Evolutionary conservation across 1,140 invertebrate species (phyloP), one percentile per base, ranked within the genome.

Genomic region (Epicauta chinensis): DNA sequence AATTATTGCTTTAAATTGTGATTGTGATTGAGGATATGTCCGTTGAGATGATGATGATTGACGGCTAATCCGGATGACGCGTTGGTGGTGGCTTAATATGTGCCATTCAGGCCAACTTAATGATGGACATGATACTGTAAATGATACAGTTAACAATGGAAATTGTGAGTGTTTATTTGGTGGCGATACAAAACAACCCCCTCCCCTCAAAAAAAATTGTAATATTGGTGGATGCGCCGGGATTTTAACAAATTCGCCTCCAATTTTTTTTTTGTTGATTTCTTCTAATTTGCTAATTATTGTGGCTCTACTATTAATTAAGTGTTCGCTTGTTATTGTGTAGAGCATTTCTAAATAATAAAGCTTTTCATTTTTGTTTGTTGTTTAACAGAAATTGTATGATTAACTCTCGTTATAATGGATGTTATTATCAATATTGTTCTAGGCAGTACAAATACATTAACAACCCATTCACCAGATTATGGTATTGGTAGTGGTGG

Each of bases 51-150:
- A 16, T 9, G 32, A 16, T 16, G 9, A 30, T 23, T 23, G 23
- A 23, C 23, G 23, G 37, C 14, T 15, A 41, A 44, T 35, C 58
- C 59, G 55, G 53, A 69, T 69, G 67, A 69, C 64, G 52, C 67
- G 67, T 48, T 69, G 67, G 67, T 69, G 65, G 64, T 69, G 67
- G 65, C 51, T 69, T 43, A 69, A 67, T 51, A 66, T 69, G 65
- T 69, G 67, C 64, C 67, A 69, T 55, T 67, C 67, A 53, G 67
- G 64, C 56, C 58, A 60, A 38, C 55, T 64, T 12, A 52, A 54
- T 31, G 56, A 54, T 15, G 40, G 42, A 47, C 44, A 7, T 23
- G 23, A 23, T 7, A 23, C 23, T 2, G 23, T 23, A 23, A 23
- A 57, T 14, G 40, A 34, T 34, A 55, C 53, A 46, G 39, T 39